Evolutionary conservation across 2,888 invertebrate species (phyloP), one percentile per base, ranked within the genome.

Genomic region (Ichneumon xanthorius): DNA sequence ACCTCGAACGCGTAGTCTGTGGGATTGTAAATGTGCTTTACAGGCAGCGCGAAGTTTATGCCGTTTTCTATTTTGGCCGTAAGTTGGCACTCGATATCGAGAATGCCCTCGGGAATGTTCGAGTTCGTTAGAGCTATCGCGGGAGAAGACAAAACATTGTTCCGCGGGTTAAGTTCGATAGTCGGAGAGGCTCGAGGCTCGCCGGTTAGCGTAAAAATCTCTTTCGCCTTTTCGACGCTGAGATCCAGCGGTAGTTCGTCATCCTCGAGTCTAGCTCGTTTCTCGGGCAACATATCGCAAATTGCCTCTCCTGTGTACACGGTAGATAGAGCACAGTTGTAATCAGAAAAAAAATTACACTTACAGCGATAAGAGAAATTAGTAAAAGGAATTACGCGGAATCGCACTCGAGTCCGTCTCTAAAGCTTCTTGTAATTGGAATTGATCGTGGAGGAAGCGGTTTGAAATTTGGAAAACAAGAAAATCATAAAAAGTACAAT

Each of bases 11-110:
- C 99, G 94, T 99, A 99, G 85, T 97, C 96, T 53, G 98, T 94
- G 0, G 99, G 98, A 95, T 97, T 98, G 92, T 99, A 99, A 33
- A 97, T 95, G 91, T 95, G 96, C 87, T 95, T 94, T 11, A 98
- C 95, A 72, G 95, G 95, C 2, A 88, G 87, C 4, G 87, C 88
- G 40, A 89, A 91, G 7, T 82, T 84, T 26, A 68, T 94, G 92
- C 68, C 89, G 78, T 82, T 80, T 80, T 85, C 80, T 90, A 87
- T 81, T 89, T 86, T 58, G 16, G 76, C 82, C 4, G 89, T 89
- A 2, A 93, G 88, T 19, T 88, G 87, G 82, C 84, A 86, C 80
- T 93, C 93, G 19, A 92, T 83, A 0, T 86, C 86, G 48, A 93
- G 86, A 22, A 93, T 75, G 84, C 87, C 87, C 7, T 91, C 91